Percentiles rank a stretch among this genome's conserved stretches.
Conservation (phyloP, 2,113 vertebrate species). For the human (Homo sapiens) region DNA sequence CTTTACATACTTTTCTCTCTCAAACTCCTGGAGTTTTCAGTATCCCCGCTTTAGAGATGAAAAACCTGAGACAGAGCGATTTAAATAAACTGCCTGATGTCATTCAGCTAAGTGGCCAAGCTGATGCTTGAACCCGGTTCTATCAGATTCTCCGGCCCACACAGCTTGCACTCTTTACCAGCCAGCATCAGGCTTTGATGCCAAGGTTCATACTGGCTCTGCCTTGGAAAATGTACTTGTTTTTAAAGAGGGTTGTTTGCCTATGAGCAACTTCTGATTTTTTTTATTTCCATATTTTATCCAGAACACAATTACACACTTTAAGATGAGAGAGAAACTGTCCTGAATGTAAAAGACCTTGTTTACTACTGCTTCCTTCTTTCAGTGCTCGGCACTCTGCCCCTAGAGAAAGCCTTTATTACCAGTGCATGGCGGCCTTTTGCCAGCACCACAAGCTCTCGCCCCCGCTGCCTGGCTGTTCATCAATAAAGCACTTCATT, state of each 20-base stretch:
- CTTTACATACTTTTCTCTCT: not conserved
- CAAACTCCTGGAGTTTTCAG: not conserved
- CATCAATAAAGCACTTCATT: constrained; percentile 63
- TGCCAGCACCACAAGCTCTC: not conserved
- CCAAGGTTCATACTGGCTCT: not conserved
- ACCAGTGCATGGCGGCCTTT: not conserved
- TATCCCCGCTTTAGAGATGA: not conserved
- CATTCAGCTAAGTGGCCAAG: not conserved
- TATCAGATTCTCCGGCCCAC: not conserved
- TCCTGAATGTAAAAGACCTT: constrained; percentile 36
- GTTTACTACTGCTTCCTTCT: constrained; percentile 40
- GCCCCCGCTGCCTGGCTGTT: constrained; percentile 4
- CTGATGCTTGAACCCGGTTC: not conserved
- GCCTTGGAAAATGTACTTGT: constrained; percentile 3
- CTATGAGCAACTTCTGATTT: constrained; percentile 39
- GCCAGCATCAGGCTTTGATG: constrained; percentile 12
- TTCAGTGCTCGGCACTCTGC: not conserved
- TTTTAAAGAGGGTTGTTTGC: constrained; percentile 55
- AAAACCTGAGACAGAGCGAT: not conserved
- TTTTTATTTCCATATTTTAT: constrained; percentile 68
- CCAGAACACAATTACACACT: constrained; percentile 74
- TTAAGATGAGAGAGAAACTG: constrained; percentile 55
- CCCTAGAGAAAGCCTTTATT: constrained; percentile 38
- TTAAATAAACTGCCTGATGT: not conserved
- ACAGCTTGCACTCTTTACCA: not conserved